Evolutionary conservation across 2,888 invertebrate genomes (phyloP), one percentile per base, ranked within the genome.

Genomic region (Dione juno): DNA sequence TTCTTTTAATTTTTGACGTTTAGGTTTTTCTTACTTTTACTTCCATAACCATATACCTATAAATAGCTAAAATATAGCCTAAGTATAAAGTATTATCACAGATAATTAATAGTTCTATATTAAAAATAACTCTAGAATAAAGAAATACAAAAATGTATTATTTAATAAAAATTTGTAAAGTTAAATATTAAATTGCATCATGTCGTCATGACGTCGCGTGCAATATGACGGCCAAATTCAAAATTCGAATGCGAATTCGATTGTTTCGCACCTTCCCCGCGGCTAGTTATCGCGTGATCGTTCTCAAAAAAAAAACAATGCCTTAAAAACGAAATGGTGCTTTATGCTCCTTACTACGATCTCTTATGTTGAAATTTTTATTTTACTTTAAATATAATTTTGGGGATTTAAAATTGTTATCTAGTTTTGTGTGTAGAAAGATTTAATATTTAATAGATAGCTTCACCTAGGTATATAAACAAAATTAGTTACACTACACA

Each of bases 211-310:
- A 75, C 77, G 82, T 89, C 80, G 87, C 90, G 89, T 90, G 90
- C 89, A 77, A 84, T 91, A 91, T 91, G 90, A 85, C 84, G 76
- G 76, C 88, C 87, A 88, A 87, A 86, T 86, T 84, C 83, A 82
- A 80, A 80, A 77, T 79, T 78, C 70, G 78, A 78, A 75, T 75
- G 72, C 68, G 72, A 76, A 77, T 78, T 72, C 75, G 74, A 74
- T 75, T 75, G 75, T 75, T 74, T 69, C 72, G 71, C 72, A 72
- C 66, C 70, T 71, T 63, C 77, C 85, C 80, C 72, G 78, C 75
- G 84, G 88, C 83, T 71, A 75, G 72, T 71, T 73, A 69, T 88
- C 76, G 87, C 87, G 85, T 88, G 88, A 87, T 83, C 81, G 78
- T 67, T 65, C 64, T 43, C 59, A 11, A 73, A 73, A 73, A 67